phyloP scores from a whole-genome alignment of 2,888 invertebrate species.

The Synanthedon formicaeformis region DNA sequence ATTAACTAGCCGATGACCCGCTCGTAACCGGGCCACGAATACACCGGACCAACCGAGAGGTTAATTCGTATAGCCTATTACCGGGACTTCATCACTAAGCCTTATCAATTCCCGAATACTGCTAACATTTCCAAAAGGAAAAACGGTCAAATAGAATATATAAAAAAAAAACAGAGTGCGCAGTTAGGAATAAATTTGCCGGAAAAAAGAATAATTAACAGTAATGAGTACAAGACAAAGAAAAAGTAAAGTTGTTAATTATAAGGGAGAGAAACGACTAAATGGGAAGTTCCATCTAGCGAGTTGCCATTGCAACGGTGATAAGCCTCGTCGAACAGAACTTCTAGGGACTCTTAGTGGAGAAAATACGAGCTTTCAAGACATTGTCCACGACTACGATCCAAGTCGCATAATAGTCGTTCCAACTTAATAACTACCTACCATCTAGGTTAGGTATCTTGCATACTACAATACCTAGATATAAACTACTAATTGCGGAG shows the following conservation, averaged over 20 bases:
- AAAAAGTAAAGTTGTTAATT: constrained; percentile 39
- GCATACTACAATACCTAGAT: too few relatives aligned
- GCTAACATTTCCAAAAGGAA: background rate
- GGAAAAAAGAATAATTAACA: constrained; percentile 5
- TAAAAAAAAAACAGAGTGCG: constrained; percentile 3
- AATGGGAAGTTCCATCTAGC: constrained; percentile 9
- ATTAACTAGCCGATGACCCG: constrained; percentile 63
- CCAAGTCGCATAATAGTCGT: constrained; percentile 12
- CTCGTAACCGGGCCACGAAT: constrained; percentile 46
- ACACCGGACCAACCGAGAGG: constrained; percentile 42
- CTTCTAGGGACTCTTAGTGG: constrained; percentile 8
- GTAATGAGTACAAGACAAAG: constrained; percentile 10
- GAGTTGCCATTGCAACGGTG: constrained; percentile 10
- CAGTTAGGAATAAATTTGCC: constrained; percentile 1
- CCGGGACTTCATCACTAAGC: constrained; percentile 11
- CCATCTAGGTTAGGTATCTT: background rate
- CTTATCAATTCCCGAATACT: too few relatives aligned
- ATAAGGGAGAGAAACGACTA: constrained; percentile 15
- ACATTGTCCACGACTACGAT: constrained; percentile 10
- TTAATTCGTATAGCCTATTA: constrained; percentile 45
- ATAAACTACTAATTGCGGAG: too few relatives aligned
- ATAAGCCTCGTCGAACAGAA: constrained; percentile 12
- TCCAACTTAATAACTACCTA: constrained; percentile 12
- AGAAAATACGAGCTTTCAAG: constrained; percentile 5
- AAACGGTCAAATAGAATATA: background rate